Evolutionary conservation across 1,140 invertebrate genomes (phyloP), one percentile per base, ranked within the genome.

Genomic region (Diabrotica virgifera): DNA sequence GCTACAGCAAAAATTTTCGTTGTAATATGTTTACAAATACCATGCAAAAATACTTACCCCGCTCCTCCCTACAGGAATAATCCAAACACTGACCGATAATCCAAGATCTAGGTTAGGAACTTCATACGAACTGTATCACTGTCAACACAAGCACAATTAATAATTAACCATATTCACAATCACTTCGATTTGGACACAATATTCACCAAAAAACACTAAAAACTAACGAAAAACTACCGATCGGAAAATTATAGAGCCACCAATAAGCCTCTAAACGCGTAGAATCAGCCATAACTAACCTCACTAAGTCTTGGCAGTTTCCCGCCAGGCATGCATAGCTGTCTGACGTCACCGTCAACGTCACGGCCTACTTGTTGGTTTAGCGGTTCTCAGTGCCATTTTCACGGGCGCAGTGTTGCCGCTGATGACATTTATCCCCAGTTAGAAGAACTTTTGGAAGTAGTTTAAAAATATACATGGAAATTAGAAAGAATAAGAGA

Each of bases 301-400:
- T 46, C 40, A 46, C 40, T 46, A 46, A 46, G 8, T 46, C 40
- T 46, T 24, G n/a, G 40, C 40, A 46, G 40, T 46, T 46, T 46
- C 40, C 40, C 40, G 40, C 40, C 40, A 46, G 40, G 8, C 8
- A 46, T 46, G 40, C 40, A 46, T n/a, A 46, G 40, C 40, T 46
- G 8, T 46, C 8, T 46, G 40, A 46, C 40, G 40, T 46, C 40
- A 46, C 40, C n/a, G n/a, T 8, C 40, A 46, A 46, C 40, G 40
- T 46, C 40, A 46, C 40, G 40, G 40, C 40, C 40, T 46, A 46
- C 40, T 46, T 46, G 40, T 46, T 46, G 40, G 40, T 46, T 46
- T 46, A 46, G 40, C 40, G 40, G 40, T 46, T 46, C 40, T 46
- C 40, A 46, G 40, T 46, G 40, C 40, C 40, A 46, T 46, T 46